These are phyloP conservation scores for Siniperca chuatsi DNA, from an alignment of 2,113 vertebrate species.

Conservation along the genomic window DNA sequence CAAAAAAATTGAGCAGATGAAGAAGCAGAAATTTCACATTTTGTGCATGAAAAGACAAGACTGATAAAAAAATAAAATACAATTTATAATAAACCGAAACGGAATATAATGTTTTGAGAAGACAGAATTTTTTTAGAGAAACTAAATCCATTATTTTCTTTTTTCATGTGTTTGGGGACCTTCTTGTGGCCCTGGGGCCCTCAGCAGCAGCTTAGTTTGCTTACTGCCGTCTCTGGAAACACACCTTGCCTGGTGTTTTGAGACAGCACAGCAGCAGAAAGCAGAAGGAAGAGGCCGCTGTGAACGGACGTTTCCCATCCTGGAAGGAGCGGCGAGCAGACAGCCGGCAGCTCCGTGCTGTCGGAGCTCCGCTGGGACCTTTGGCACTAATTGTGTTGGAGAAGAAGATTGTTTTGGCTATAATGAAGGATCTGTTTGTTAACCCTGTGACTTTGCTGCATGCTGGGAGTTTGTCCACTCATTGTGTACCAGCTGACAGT, in stretches of 20 bases:
- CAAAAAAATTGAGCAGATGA: background rate
- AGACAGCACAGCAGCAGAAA: constrained; percentile 17
- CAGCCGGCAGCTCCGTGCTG: constrained; percentile 61
- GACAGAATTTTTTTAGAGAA: background rate
- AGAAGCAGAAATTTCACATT: background rate
- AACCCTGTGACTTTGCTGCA: constrained; percentile 60
- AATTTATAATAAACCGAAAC: background rate
- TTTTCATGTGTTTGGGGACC: background rate
- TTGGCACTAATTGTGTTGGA: constrained; percentile 61
- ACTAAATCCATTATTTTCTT: background rate
- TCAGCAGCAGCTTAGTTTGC: background rate
- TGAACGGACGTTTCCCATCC: background rate
- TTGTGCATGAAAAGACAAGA: background rate
- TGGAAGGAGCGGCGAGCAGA: constrained; percentile 33
- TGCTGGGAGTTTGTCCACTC: constrained; percentile 54
- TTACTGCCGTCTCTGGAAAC: background rate
- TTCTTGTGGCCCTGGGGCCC: background rate
- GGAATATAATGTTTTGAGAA: background rate
- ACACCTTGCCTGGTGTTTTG: background rate
- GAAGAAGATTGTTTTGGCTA: constrained; percentile 62
- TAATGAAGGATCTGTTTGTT: constrained; percentile 65
- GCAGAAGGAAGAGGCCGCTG: background rate
- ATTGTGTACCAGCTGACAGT: constrained; percentile 38
- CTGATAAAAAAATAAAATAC: background rate
- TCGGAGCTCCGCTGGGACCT: constrained; percentile 46